These are phyloP conservation scores for Mycetomoellerius zeteki DNA, from an alignment of 1,140 invertebrate genomes.

Conservation along the genomic window DNA sequence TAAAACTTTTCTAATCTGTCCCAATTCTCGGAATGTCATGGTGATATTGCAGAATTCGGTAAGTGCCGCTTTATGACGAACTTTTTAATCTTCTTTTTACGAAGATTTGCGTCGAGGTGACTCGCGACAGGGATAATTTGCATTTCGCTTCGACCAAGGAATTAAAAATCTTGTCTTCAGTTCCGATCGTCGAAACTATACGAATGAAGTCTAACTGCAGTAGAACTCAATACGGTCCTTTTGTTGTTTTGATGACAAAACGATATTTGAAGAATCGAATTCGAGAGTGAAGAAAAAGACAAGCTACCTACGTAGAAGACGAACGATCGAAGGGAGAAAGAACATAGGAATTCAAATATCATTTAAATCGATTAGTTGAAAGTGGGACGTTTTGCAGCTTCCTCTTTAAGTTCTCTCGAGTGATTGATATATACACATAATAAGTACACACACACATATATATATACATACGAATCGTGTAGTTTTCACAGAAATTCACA, in stretches of 20 bases:
- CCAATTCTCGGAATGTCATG: not conserved
- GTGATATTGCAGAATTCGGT: slow-evolving; percentile 17
- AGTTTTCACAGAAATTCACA: not conserved
- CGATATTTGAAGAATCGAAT: not conserved
- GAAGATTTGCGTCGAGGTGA: not conserved
- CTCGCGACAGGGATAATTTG: not conserved
- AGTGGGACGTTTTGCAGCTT: slow-evolving; percentile 15
- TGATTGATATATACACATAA: not conserved
- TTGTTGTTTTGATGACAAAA: not conserved
- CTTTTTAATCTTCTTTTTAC: not conserved
- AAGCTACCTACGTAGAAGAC: slow-evolving; percentile 27
- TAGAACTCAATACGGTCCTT: not conserved
- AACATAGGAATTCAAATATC: slow-evolving; percentile 36
- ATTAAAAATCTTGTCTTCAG: slow-evolving; percentile 1
- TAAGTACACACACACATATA: no score
- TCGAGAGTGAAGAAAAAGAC: not conserved
- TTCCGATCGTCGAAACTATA: not conserved
- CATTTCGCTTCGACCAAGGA: not conserved
- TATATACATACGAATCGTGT: not conserved
- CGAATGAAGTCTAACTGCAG: no score
- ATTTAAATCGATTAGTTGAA: slow-evolving; percentile 24
- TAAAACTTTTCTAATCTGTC: slow-evolving; percentile 38
- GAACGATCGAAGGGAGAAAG: slow-evolving; percentile 35
- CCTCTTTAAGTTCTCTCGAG: slow-evolving; percentile 1
- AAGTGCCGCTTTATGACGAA: slow-evolving; percentile 30